Evolutionary conservation across 1,140 invertebrate genomes (phyloP).

Genomic region (Eurosta solidaginis): DNA sequence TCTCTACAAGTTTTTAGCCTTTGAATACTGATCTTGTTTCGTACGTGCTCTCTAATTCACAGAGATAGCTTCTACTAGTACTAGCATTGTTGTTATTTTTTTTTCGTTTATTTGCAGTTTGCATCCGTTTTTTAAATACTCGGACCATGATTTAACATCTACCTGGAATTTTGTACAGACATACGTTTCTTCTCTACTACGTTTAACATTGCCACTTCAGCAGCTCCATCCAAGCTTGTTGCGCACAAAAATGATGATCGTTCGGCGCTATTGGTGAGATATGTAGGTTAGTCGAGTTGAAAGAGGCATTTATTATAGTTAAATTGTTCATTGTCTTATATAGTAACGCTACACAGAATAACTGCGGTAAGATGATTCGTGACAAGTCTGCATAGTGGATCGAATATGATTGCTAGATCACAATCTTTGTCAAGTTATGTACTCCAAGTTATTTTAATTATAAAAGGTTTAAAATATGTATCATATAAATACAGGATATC

Average conservation of each 20-base stretch:
- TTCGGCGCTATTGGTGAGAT: not conserved
- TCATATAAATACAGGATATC: no score
- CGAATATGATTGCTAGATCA: no score
- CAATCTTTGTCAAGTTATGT: no score
- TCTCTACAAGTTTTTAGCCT: not conserved
- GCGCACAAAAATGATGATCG: not conserved
- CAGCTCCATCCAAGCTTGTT: not conserved
- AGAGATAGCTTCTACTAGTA: not conserved
- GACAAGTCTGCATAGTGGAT: no score
- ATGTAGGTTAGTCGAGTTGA: not conserved
- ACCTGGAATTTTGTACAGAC: constrained; percentile 51
- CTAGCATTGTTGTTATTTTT: not conserved
- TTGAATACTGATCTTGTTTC: not conserved
- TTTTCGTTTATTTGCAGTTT: not conserved
- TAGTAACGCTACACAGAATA: not conserved
- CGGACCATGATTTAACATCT: constrained; percentile 56
- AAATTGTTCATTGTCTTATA: constrained; percentile 10
- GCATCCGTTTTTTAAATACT: constrained; percentile 11
- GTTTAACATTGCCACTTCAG: constrained; percentile 21
- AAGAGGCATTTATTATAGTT: not conserved
- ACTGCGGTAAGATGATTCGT: no score
- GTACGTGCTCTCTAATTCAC: not conserved
- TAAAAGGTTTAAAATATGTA: no score
- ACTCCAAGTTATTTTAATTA: no score
- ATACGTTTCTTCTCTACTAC: constrained; percentile 33